Evolutionary conservation across 2,888 invertebrate species (phyloP).

Genomic region (Morpho achilles): DNA sequence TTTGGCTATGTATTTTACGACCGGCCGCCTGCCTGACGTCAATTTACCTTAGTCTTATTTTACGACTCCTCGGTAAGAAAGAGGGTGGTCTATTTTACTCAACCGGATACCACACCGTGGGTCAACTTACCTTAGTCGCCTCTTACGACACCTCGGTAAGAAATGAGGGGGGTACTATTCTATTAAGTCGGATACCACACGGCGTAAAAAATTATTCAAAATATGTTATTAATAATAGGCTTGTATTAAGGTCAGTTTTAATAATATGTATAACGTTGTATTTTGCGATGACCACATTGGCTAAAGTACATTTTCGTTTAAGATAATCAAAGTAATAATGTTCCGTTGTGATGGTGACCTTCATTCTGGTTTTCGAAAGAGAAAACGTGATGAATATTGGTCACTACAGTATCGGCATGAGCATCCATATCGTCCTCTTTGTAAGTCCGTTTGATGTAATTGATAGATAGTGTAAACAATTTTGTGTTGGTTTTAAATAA

Average conservation of each 20-base stretch:
- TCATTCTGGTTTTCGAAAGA: conserved; percentile 50
- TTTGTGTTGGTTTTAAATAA: conserved; percentile 56
- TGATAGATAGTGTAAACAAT: conserved; percentile 48
- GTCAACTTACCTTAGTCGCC: too few relatives aligned
- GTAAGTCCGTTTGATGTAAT: conserved; percentile 43
- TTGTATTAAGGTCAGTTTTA: conserved; percentile 18
- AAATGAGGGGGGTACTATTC: too few relatives aligned
- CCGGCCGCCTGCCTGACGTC: too few relatives aligned
- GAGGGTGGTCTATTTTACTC: too few relatives aligned
- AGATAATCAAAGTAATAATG: conserved; percentile 53
- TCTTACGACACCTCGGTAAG: too few relatives aligned
- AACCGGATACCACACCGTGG: too few relatives aligned
- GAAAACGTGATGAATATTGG: conserved; percentile 54
- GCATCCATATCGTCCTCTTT: conserved; percentile 50
- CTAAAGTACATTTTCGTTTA: conserved; percentile 37
- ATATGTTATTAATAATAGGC: conserved; percentile 3
- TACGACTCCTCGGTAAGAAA: too few relatives aligned
- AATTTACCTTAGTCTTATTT: too few relatives aligned
- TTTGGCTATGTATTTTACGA: too few relatives aligned
- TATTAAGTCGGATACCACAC: too few relatives aligned
- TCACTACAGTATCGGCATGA: conserved; percentile 45
- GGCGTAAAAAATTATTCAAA: too few relatives aligned
- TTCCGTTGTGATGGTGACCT: conserved; percentile 53
- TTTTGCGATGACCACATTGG: conserved; percentile 16
- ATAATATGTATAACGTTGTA: conserved; percentile 9